Conservation (phyloP, 2,797 vertebrate species). For the Parauchenoglanis ngamensis region DNA sequence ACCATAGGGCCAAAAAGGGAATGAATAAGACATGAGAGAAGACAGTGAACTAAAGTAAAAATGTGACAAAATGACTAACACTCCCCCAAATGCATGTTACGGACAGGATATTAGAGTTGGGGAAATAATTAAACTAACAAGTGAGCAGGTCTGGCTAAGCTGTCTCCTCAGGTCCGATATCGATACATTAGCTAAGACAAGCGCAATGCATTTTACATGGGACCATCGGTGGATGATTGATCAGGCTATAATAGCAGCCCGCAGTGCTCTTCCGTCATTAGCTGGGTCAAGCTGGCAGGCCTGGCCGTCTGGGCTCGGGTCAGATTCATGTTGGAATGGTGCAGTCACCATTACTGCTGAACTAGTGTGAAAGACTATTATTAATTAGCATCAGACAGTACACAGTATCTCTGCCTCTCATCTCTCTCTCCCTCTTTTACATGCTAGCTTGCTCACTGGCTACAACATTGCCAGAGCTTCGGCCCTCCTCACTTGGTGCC, state of each 20-base stretch:
- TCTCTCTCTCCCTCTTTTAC: neutral
- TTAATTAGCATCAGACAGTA: slow-evolving; percentile 60
- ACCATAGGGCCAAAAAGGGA: slow-evolving; percentile 38
- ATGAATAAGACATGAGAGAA: slow-evolving; percentile 49
- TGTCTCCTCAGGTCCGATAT: slow-evolving; percentile 75
- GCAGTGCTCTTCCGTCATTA: slow-evolving; percentile 56
- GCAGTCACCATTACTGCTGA: slow-evolving; percentile 49
- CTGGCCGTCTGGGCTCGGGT: slow-evolving; percentile 57
- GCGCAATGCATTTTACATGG: slow-evolving; percentile 77
- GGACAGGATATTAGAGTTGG: slow-evolving; percentile 61
- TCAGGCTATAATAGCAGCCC: slow-evolving; percentile 67
- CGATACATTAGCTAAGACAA: slow-evolving; percentile 78
- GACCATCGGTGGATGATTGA: slow-evolving; percentile 69
- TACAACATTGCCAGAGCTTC: slow-evolving; percentile 50
- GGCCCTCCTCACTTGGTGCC: slow-evolving; percentile 71
- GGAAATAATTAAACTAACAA: slow-evolving; percentile 63
- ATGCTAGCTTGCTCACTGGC: slow-evolving; percentile 49
- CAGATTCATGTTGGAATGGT: slow-evolving; percentile 46
- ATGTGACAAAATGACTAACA: slow-evolving; percentile 50
- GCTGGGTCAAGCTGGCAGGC: slow-evolving; percentile 67
- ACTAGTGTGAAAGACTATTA: slow-evolving; percentile 55
- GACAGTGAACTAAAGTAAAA: slow-evolving; percentile 37
- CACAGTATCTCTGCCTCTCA: slow-evolving; percentile 35
- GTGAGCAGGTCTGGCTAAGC: slow-evolving; percentile 52
- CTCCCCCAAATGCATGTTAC: slow-evolving; percentile 28